These are phyloP conservation scores for Epinephelus moara DNA, from an alignment of 2,113 vertebrate genomes.

Conservation along the genomic window DNA sequence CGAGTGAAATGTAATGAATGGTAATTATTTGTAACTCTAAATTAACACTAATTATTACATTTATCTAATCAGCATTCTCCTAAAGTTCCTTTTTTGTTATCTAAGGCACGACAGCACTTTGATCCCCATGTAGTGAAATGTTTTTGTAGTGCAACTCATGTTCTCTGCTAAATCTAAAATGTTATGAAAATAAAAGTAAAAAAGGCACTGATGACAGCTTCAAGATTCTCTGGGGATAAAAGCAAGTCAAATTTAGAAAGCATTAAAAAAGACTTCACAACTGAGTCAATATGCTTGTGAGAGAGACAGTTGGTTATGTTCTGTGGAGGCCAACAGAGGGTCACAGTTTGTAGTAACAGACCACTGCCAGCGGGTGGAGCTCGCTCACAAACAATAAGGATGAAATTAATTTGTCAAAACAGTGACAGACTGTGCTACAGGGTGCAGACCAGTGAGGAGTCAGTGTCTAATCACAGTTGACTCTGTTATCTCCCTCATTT, in stretches of 20 bases:
- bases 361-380: slow-evolving; percentile 62
- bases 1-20: neutral
- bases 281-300: neutral
- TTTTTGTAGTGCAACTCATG: neutral
- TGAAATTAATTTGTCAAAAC: slow-evolving; percentile 1
- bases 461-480: slow-evolving; percentile 1
- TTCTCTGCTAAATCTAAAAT: slow-evolving; percentile 4
- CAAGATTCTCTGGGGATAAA: neutral
- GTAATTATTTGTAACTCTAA: neutral
- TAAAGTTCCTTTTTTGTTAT: neutral
- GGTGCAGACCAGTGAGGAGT: slow-evolving; percentile 40
- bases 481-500: slow-evolving; percentile 13
- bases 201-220: neutral
- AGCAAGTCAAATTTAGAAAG: slow-evolving; percentile 15
- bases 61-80: neutral
- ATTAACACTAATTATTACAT: neutral
- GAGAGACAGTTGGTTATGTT: neutral
- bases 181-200: neutral
- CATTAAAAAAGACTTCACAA: neutral
- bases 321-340: slow-evolving; percentile 23
- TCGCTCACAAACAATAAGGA: neutral
- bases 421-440: slow-evolving; percentile 44
- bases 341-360: slow-evolving; percentile 9
- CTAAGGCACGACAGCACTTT: neutral
- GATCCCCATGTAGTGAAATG: neutral